phyloP scores from a whole-genome alignment of 2,797 vertebrate genomes.

The Sebastes wilsoni region DNA sequence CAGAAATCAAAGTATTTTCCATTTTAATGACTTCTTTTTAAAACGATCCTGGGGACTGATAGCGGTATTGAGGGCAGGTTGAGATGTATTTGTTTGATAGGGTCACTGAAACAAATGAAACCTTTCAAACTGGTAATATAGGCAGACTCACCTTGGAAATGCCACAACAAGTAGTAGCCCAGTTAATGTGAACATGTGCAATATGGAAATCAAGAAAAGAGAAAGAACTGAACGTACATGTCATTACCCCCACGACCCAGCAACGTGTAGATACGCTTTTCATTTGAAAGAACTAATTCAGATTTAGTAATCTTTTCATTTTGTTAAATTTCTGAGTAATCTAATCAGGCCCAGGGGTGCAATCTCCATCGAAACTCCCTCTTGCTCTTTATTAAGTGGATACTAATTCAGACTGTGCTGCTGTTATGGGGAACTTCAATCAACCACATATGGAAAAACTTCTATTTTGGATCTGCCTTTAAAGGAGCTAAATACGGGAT shows the following conservation, averaged over 20 bases:
- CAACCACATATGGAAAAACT: neutral
- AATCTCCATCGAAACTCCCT: neutral
- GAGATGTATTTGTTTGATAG: constrained; percentile 9
- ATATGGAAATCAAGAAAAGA: neutral
- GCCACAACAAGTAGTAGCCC: neutral
- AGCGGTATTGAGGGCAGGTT: neutral
- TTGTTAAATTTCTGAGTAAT: constrained; percentile 3
- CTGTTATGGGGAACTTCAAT: neutral
- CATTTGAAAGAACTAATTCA: constrained; percentile 14
- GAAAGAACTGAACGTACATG: neutral
- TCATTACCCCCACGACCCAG: neutral
- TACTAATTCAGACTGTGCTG: neutral
- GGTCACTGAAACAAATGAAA: constrained; percentile 10
- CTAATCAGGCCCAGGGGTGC: neutral
- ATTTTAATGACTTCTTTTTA: neutral
- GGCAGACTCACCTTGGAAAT: neutral
- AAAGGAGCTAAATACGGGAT: too few species aligned
- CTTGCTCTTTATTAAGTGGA: neutral
- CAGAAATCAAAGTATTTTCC: neutral
- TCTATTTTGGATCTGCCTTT: constrained; percentile 6
- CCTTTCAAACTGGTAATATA: neutral
- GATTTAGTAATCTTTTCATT: neutral
- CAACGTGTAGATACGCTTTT: constrained; percentile 7
- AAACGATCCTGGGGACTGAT: neutral
- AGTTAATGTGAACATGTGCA: neutral